Evolutionary conservation across 2,113 vertebrate genomes (phyloP).

Genomic region (Pygoscelis antarcticus): DNA sequence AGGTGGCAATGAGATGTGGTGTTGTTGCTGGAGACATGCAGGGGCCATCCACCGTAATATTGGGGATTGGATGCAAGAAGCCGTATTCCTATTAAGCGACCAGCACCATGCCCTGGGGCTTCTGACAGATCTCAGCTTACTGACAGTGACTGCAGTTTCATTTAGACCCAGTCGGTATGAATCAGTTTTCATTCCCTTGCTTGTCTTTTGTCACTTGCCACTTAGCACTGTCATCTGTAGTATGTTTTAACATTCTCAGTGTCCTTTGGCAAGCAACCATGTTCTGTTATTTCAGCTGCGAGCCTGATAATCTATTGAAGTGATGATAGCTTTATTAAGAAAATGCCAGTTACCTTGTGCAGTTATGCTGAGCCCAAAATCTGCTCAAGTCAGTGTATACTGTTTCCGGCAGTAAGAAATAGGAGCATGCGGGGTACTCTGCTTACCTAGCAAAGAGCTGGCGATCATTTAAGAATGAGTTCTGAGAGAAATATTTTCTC

Average conservation of each 20-base stretch:
- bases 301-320: not conserved
- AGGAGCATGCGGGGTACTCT: not conserved
- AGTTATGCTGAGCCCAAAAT: not conserved
- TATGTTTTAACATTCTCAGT: not conserved
- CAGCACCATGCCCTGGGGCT: not conserved
- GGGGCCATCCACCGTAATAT: accelerated
- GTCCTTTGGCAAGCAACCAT: not conserved
- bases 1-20: constrained; percentile 2
- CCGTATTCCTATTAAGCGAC: not conserved
- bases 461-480: not conserved
- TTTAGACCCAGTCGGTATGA: not conserved
- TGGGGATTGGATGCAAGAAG: not conserved
- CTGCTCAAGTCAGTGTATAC: not conserved
- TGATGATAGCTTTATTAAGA: not conserved
- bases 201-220: not conserved
- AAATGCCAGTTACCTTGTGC: not conserved
- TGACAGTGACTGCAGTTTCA: not conserved
- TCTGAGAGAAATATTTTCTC: not conserved
- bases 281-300: not conserved
- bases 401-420: not conserved
- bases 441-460: not conserved
- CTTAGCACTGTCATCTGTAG: not conserved
- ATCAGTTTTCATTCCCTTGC: not conserved
- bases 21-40: accelerated
- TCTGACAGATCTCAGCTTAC: not conserved